A percentile compares a stretch with the other conserved stretches of the same genome.
These are phyloP conservation scores for Myxocyprinus asiaticus DNA, from an alignment of 2,113 vertebrate species.

Conservation along the genomic window DNA sequence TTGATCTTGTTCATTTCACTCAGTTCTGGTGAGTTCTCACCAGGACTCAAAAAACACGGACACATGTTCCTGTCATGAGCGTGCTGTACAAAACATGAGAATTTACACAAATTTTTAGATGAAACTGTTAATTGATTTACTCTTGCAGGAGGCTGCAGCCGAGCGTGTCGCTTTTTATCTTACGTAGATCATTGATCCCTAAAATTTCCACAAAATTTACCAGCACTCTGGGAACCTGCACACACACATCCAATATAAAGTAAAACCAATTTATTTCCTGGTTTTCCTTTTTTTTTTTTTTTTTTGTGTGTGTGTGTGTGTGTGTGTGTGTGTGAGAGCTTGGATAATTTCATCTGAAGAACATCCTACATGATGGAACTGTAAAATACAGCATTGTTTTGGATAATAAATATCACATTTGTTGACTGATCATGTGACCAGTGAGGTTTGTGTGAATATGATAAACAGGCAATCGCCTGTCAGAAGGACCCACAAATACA, in stretches of 20 bases:
- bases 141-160: slow-evolving; percentile 67
- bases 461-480: too few relatives aligned
- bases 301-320: too few relatives aligned
- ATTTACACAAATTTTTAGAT: slow-evolving; percentile 61
- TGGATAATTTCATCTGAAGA: background rate
- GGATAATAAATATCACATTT: background rate
- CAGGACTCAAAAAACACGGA: slow-evolving; percentile 76
- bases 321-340: too few relatives aligned
- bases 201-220: slow-evolving; percentile 84
- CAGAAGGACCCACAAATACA: too few relatives aligned
- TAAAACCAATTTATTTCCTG: background rate
- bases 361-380: background rate
- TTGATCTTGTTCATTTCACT: slow-evolving; percentile 82
- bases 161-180: slow-evolving; percentile 70
- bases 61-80: slow-evolving; percentile 74
- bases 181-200: slow-evolving; percentile 78
- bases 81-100: background rate
- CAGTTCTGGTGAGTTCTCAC: slow-evolving; percentile 76
- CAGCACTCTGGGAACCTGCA: slow-evolving; percentile 85
- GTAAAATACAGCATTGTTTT: background rate
- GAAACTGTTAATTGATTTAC: slow-evolving; percentile 66
- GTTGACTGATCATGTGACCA: slow-evolving; percentile 75
- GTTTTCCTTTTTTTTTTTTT: too few relatives aligned
- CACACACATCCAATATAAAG: slow-evolving; percentile 15
- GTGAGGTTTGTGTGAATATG: slow-evolving; percentile 75